Evolutionary conservation across 2,797 vertebrate species (phyloP).

Genomic region (Phoebastria nigripes): DNA sequence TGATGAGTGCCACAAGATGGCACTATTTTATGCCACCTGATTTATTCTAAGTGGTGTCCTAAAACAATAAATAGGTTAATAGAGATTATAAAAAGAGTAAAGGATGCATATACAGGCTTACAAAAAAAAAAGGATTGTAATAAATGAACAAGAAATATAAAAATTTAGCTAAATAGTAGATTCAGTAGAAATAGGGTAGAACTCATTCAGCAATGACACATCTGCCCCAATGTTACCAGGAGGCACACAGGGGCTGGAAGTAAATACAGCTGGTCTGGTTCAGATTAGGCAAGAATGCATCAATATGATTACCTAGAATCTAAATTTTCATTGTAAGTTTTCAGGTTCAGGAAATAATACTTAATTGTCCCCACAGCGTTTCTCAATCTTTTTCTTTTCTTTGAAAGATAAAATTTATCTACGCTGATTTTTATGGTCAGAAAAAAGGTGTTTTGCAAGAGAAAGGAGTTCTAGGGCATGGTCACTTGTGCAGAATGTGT

Average conservation of each 20-base stretch:
- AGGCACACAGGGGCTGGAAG: neutral
- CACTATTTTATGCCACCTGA: neutral
- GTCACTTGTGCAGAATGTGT: neutral
- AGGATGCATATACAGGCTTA: neutral
- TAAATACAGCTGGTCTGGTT: neutral
- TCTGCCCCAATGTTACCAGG: neutral
- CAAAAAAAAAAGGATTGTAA: neutral
- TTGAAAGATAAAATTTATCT: neutral
- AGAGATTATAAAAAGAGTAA: neutral
- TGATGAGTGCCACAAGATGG: conserved; percentile 53
- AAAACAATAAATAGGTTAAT: neutral
- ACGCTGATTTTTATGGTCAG: neutral
- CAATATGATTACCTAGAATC: neutral
- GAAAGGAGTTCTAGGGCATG: neutral
- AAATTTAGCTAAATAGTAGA: neutral
- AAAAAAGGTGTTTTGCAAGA: neutral
- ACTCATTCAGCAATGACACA: neutral
- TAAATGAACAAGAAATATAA: neutral
- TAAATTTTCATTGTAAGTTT: neutral
- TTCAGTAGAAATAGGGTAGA: neutral
- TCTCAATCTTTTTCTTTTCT: neutral
- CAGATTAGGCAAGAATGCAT: neutral
- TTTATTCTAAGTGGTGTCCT: neutral
- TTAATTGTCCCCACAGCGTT: neutral
- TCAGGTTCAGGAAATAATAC: neutral